Conservation (phyloP, 1,140 invertebrate species). For the Pinna nobilis region DNA sequence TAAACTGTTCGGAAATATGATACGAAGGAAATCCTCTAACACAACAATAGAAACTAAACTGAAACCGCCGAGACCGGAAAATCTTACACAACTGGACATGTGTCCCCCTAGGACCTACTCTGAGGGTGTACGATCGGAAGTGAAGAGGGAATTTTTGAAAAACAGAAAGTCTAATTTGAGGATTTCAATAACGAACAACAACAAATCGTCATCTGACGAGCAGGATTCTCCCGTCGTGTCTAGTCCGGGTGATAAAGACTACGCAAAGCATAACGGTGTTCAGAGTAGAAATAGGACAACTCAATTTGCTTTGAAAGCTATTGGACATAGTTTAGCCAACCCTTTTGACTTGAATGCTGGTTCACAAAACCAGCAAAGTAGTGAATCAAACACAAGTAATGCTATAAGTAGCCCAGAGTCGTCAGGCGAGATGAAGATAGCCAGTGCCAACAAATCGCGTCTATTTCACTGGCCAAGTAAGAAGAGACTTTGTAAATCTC, state of each 20-base stretch:
- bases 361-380: conserved; percentile 15
- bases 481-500: conserved; percentile 66
- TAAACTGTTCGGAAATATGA: conserved; percentile 76
- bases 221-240: conserved; percentile 25
- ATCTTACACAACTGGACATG: conserved; percentile 57
- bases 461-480: conserved; percentile 69
- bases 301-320: conserved; percentile 64
- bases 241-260: conserved; percentile 36
- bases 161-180: conserved; percentile 32
- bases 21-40: conserved; percentile 62
- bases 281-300: conserved; percentile 66
- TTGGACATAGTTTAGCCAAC: conserved; percentile 70
- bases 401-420: conserved; percentile 39
- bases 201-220: conserved; percentile 28
- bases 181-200: conserved; percentile 17
- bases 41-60: conserved; percentile 59
- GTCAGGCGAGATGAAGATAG: conserved; percentile 42
- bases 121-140: conserved; percentile 38
- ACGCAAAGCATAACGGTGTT: conserved; percentile 30
- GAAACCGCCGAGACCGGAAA: conserved; percentile 58
- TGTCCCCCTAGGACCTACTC: conserved; percentile 61
- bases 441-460: conserved; percentile 45
- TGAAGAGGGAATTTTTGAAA: conserved; percentile 32
- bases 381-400: conserved; percentile 4
- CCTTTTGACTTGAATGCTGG: conserved; percentile 54